Evolutionary conservation across 2,888 invertebrate species (phyloP), one percentile per base, ranked within the genome.

Genomic region (Brenthis hecate): DNA sequence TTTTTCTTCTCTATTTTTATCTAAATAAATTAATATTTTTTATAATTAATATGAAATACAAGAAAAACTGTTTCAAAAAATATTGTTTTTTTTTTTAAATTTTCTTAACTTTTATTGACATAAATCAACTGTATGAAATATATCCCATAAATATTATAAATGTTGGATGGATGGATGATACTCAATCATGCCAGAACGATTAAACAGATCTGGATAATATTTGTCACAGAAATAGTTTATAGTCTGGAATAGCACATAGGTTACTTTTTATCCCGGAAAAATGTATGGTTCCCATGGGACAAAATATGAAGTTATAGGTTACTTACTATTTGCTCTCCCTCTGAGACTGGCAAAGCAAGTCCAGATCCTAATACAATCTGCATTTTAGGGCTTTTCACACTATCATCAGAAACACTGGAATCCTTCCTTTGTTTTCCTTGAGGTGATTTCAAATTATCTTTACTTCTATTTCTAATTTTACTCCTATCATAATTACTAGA

Each of bases 291-390:
- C 0, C 28, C 28, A 4, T 28, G 28, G 3, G 28, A 28, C 5
- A 28, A 28, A 28, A 28, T 28, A 28, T 4, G 6, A 23, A n/a
- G n/a, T 6, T 8, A 50, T 16, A 61, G 3, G 13, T 16, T 36
- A 23, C 89, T 87, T 79, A 94, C 94, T 77, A 94, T 92, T 93
- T 94, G 91, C 81, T 94, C 95, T 8, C 94, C 94, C 80, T 94
- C 93, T 65, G 94, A 94, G 14, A 94, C 84, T 1, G 94, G 93
- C 61, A 94, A 85, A n/a, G 93, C 88, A 67, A 91, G 87, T 28
- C 94, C 94, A 16, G 92, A 93, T 0, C 94, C 93, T 19, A 94
- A 88, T 2, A 93, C 88, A 72, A 93, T 90, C 72, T 92, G 93
- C 87, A 93, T 83, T 73, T 91, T 89, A 11, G 90, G 89, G 74